These are phyloP conservation scores for Heliconius aoede DNA, from an alignment of 2,888 invertebrate genomes.

Conservation along the genomic window DNA sequence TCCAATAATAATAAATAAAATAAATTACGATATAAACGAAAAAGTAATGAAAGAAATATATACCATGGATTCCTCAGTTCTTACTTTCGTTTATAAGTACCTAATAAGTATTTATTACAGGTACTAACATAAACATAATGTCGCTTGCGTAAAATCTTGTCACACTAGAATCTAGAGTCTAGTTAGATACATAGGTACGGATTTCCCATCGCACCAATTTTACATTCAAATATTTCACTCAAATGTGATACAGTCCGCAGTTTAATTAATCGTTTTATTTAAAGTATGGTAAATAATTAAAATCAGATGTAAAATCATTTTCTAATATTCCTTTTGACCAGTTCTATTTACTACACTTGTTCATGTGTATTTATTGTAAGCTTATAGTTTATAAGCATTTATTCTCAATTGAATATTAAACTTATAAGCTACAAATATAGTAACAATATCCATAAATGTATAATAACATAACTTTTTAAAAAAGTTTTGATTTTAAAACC, in stretches of 20 bases:
- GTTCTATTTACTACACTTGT: neutral
- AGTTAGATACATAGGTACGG: neutral
- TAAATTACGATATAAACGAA: neutral
- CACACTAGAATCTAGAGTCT: neutral
- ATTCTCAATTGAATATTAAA: no score
- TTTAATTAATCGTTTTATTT: neutral
- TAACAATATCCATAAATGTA: neutral
- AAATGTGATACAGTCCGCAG: neutral
- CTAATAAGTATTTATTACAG: neutral
- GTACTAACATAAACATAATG: neutral
- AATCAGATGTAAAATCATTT: neutral
- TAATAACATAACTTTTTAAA: neutral
- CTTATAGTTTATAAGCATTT: no score
- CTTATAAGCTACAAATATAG: no score
- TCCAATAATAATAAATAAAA: slow-evolving; percentile 4
- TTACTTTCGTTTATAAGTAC: neutral
- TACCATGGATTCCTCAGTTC: neutral
- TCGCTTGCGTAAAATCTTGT: neutral
- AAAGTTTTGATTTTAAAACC: neutral
- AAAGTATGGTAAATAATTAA: neutral
- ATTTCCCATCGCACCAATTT: neutral
- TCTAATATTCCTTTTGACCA: neutral
- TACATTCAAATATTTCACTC: neutral
- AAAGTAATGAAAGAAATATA: neutral
- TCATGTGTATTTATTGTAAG: no score